Percentiles rank a stretch among this genome's conserved stretches.
Evolutionary conservation across 2,113 vertebrate genomes (phyloP).

Genomic region (Sinosuthora webbiana): DNA sequence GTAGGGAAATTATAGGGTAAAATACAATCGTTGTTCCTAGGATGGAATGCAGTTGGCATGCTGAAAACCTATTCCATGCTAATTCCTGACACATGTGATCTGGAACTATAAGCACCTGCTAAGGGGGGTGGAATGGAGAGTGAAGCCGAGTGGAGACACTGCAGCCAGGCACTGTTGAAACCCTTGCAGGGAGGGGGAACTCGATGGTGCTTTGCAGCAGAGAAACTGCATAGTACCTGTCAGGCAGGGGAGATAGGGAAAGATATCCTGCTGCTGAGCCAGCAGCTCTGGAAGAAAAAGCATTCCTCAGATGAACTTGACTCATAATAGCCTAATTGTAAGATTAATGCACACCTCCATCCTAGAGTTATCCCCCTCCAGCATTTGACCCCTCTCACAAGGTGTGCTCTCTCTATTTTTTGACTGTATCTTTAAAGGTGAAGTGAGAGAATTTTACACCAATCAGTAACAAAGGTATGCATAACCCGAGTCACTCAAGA

Average conservation of each 20-base stretch:
- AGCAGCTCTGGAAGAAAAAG: not conserved
- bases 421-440: not conserved
- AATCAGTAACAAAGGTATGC: not conserved
- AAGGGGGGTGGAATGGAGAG: too few relatives aligned
- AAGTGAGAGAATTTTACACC: not conserved
- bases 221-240: not conserved
- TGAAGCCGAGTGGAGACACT: not conserved
- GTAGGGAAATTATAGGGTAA: not conserved
- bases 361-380: not conserved
- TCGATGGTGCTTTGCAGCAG: not conserved
- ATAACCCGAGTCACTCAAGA: not conserved
- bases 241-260: not conserved
- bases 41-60: not conserved
- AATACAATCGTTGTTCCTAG: fast-evolving
- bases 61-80: not conserved
- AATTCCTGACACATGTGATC: fast-evolving
- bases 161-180: fast-evolving
- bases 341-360: not conserved
- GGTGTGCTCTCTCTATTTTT: not conserved
- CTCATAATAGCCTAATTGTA: not conserved
- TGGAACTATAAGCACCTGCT: not conserved
- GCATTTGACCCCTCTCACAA: too few relatives aligned
- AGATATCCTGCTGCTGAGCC: not conserved
- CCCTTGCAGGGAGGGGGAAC: not conserved
- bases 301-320: too few relatives aligned